Evolutionary conservation across 2,113 vertebrate genomes (phyloP).

Genomic region (Typhlomys cinereus): DNA sequence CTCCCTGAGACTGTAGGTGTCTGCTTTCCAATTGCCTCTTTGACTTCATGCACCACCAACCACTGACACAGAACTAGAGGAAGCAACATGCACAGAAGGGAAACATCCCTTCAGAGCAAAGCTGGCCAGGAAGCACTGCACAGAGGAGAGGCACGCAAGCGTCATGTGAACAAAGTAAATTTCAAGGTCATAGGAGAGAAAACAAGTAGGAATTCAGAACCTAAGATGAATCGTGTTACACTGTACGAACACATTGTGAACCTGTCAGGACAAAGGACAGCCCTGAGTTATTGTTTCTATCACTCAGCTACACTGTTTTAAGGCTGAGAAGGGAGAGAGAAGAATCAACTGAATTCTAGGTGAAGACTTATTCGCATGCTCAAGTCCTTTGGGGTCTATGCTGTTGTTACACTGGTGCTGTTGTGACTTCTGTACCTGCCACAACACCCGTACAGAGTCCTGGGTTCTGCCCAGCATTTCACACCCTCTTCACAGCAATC

Average conservation of each 20-base stretch:
- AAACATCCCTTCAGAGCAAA: neutral
- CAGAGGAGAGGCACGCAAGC: neutral
- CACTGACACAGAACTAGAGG: neutral
- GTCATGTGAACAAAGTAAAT: neutral
- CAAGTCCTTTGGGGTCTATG: neutral
- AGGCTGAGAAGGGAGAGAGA: neutral
- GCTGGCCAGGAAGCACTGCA: neutral
- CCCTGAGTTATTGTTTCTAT: neutral
- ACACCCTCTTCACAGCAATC: neutral
- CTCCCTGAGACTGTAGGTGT: neutral
- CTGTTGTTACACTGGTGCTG: neutral
- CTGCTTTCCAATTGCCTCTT: neutral
- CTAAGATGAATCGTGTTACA: neutral
- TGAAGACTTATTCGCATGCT: neutral
- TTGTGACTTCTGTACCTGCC: too few species aligned
- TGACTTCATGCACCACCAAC: neutral
- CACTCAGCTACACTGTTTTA: neutral
- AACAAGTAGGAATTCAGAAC: neutral
- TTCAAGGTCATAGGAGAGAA: neutral
- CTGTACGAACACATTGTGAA: neutral
- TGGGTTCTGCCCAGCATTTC: neutral
- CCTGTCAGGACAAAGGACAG: neutral
- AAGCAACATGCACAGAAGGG: neutral
- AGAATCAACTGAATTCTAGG: neutral
- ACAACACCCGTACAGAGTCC: too few species aligned